Evolutionary conservation across 2,888 invertebrate genomes (phyloP), one percentile per base, ranked within the genome.

Genomic region (Tiliacea aurago): DNA sequence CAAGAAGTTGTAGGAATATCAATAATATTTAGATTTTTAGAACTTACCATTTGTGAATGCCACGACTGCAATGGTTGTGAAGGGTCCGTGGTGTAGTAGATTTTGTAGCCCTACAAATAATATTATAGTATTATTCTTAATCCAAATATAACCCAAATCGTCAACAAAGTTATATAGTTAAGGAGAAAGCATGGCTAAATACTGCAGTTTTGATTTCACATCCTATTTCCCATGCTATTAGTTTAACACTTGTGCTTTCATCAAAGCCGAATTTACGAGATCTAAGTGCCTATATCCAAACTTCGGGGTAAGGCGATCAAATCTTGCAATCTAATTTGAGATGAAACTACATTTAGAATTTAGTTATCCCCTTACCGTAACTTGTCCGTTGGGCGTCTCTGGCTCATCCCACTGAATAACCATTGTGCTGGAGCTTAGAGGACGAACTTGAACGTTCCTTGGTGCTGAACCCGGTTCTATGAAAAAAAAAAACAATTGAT

Each of bases 401-500:
- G 99, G 99, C 92, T 99, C 99, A 89, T 99, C 98, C 99, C 99
- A 99, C 91, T 99, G 99, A 87, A 99, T 99, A 74, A 99, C 98
- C 98, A 99, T 99, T 53, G 99, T 99, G 92, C 98, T 99, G 70
- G 99, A 98, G 94, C 99, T 99, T 85, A 99, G 97, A 10, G 99
- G 99, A 70, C 99, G 97, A 69, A 99, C 99, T 96, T 98, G 98
- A 56, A 99, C 99, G 95, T 99, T 99, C 87, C 98, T 97, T 10
- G 99, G 99, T 70, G 99, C 98, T 90, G 99, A 98, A 90, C 99
- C 99, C 80, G 99, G 99, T 97, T 98, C 99, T 99, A 96, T 0
- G 51, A 77, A 53, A 75, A 79, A 84, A 80, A 68, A 62, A 79
- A 37, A 63, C 7, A 53, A 11, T 68, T 47, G 28, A 1, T 72